Evolutionary conservation across 2,113 vertebrate species (phyloP).

Genomic region (Osmerus eperlanus): DNA sequence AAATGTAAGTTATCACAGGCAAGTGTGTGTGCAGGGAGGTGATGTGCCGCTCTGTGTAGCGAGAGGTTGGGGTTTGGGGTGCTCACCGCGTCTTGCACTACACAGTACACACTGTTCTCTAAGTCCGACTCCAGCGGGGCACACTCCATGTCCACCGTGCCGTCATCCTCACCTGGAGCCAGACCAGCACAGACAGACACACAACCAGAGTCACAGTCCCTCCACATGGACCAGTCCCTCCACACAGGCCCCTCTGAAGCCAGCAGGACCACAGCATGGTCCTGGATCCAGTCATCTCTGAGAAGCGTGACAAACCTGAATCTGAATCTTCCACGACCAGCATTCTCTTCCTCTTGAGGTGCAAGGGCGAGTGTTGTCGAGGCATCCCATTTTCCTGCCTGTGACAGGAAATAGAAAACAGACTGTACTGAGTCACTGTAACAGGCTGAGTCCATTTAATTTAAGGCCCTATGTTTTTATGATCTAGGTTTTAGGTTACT

Average conservation of each 20-base stretch:
- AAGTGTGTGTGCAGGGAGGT: too few relatives aligned
- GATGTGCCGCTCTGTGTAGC: too few relatives aligned
- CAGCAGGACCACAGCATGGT: background rate
- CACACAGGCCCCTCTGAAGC: background rate
- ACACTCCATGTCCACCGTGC: background rate
- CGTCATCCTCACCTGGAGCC: conserved; percentile 8
- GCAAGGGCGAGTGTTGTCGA: background rate
- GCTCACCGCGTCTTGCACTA: conserved; percentile 32
- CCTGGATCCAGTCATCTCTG: background rate
- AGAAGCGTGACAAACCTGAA: conserved; percentile 33
- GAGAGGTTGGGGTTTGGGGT: too few relatives aligned
- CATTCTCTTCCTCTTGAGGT: background rate
- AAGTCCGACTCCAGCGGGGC: conserved; percentile 52
- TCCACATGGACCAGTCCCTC: background rate
- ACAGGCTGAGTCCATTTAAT: too few relatives aligned
- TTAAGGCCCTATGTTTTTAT: too few relatives aligned
- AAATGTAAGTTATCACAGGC: too few relatives aligned
- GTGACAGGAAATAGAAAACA: background rate
- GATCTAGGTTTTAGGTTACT: too few relatives aligned
- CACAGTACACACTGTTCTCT: conserved; percentile 29
- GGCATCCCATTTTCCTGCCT: conserved; percentile 13
- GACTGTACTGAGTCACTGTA: too few relatives aligned
- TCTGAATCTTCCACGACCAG: background rate
- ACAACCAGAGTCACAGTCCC: too few relatives aligned
- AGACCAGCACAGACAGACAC: background rate